Base-by-base conservation (phyloP, 2,797 vertebrate genomes). In the Protonibea diacanthus region DNA sequence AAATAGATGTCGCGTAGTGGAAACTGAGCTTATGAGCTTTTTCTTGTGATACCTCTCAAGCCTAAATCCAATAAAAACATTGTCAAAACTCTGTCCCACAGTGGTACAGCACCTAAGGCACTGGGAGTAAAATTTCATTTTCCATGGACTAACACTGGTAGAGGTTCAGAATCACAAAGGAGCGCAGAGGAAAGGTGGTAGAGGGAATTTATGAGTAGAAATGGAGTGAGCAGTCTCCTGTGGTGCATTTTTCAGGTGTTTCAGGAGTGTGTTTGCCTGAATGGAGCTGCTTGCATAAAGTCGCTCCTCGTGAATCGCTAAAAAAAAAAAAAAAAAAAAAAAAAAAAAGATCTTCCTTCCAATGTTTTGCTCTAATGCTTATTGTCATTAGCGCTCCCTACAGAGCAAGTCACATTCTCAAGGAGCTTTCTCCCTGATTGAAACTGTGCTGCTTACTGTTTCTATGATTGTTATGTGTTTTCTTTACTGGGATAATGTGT, bases 101-200 rank as follows among this genome's bases (percentile, higher is more conserved):
- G 48, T 64, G 44, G 20, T 17, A 57, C 42, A 78, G 55, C 80
- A 83, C 80, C 85, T 59, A n/a, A 74, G 69, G 84, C 84, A 52
- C 65, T 74, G 66, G 57, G 80, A 86, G 81, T 82, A 74, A 65
- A 74, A 85, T 88, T 86, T 82, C 10, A 88, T 85, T 87, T 83
- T 78, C 74, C 52, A 51, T 42, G 48, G 47, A 51, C 65, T 25
- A 59, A 64, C 63, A 71, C 70, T 42, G 58, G 55, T 71, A 40
- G 66, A 53, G 69, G 74, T 73, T 81, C 67, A 61, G 73, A 79
- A 76, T 85, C 70, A 76, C 72, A 79, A 61, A 71, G 68, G 69
- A 71, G 51, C 44, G 27, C 23, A 68, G 66, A 60, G 59, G 53
- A 65, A 33, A 69, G 29, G 51, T 67, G 29, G 51, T 67, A 71